phyloP scores from a whole-genome alignment of 2,888 invertebrate genomes.

The Pasiphila rectangulata region DNA sequence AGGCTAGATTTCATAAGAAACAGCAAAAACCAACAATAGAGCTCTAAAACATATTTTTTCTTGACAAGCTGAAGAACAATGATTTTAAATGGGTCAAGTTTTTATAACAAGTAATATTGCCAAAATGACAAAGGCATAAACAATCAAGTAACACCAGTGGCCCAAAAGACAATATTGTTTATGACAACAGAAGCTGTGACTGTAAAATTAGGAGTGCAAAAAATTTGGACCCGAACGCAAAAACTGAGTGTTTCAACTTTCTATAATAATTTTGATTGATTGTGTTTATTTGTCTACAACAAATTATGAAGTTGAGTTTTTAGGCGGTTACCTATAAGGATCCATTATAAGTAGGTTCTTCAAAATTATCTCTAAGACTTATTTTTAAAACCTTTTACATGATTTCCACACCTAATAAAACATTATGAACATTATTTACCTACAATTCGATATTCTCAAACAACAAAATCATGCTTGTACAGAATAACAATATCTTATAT shows the following conservation, averaged over 20 bases:
- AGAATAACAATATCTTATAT: too few species aligned
- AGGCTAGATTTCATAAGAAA: constrained; percentile 6
- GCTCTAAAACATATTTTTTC: constrained; percentile 26
- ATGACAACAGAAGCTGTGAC: constrained; percentile 65
- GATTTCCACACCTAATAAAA: too few species aligned
- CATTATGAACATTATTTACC: background rate
- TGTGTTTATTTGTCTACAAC: constrained; percentile 12
- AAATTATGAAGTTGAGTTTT: too few species aligned
- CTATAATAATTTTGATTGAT: constrained; percentile 31
- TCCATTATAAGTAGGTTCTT: too few species aligned
- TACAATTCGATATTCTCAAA: too few species aligned
- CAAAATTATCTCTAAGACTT: too few species aligned
- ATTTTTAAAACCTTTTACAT: too few species aligned
- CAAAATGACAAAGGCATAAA: constrained; percentile 54
- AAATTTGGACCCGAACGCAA: constrained; percentile 38
- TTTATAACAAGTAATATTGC: constrained; percentile 49
- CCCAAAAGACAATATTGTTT: constrained; percentile 63
- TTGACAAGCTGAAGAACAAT: constrained; percentile 45
- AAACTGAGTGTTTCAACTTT: constrained; percentile 32
- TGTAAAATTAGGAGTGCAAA: constrained; percentile 52
- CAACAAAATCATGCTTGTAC: too few species aligned
- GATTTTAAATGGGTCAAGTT: constrained; percentile 53
- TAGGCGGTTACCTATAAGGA: too few species aligned
- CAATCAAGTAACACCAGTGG: constrained; percentile 74
- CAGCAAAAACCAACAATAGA: constrained; percentile 13